A percentile compares a stretch with the other conserved stretches of the same genome.
phyloP scores from a whole-genome alignment of 2,113 vertebrate species.

The Xenopus laevis region DNA sequence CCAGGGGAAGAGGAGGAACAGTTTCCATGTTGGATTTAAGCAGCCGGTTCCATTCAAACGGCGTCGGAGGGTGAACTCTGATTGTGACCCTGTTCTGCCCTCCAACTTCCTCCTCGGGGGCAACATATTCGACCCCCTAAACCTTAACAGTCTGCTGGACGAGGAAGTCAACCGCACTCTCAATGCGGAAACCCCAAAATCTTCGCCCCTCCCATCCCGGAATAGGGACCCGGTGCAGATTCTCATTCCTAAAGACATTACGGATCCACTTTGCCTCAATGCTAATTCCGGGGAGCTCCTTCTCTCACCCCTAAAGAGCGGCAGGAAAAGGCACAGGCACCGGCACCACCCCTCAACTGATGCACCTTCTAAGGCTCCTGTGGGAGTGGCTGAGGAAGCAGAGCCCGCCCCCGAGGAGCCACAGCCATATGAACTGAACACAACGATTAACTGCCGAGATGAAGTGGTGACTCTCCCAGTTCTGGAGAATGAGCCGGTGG shows the following conservation, averaged over 20 bases:
- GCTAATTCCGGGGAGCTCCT: slow-evolving; percentile 60
- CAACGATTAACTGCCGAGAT: slow-evolving; percentile 83
- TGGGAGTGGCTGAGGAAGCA: slow-evolving; percentile 47
- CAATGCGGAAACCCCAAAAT: slow-evolving; percentile 83
- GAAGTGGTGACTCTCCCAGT: slow-evolving; percentile 81
- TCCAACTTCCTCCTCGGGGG: slow-evolving; percentile 84
- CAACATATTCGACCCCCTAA: slow-evolving; percentile 89
- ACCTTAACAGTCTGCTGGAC: slow-evolving; percentile 86
- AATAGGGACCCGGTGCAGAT: slow-evolving; percentile 83
- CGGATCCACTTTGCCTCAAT: slow-evolving; percentile 85
- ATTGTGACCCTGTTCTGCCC: slow-evolving; percentile 77
- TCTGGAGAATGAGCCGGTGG: slow-evolving; percentile 68
- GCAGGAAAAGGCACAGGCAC: slow-evolving; percentile 73
- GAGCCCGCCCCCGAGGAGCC: slow-evolving; percentile 76
- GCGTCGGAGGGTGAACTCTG: slow-evolving; percentile 73
- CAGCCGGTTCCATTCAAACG: slow-evolving; percentile 73
- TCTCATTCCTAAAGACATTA: slow-evolving; percentile 85
- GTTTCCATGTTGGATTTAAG: slow-evolving; percentile 71
- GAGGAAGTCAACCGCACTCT: slow-evolving; percentile 81
- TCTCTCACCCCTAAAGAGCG: slow-evolving; percentile 71
- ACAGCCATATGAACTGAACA: slow-evolving; percentile 86
- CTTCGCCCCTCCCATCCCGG: slow-evolving; percentile 77
- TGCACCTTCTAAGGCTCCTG: slow-evolving; percentile 44
- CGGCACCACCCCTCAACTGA: slow-evolving; percentile 61
- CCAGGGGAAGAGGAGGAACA: slow-evolving; percentile 71